Evolutionary conservation across 2,797 vertebrate species (phyloP), one percentile per base, ranked within the genome.

Genomic region (Nyctalus aviator): DNA sequence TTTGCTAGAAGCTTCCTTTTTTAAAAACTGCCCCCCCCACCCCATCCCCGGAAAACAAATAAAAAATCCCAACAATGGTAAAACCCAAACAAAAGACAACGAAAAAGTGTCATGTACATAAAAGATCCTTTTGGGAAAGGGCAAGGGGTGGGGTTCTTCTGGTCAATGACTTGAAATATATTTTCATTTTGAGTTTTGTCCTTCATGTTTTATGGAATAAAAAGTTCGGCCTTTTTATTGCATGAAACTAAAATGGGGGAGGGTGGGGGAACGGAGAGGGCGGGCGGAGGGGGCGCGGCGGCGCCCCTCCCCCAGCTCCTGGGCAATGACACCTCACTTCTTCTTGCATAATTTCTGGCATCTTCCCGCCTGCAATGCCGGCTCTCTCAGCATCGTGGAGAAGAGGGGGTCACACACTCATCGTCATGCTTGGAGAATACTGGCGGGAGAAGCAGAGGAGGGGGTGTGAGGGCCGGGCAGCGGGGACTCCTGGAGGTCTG

Each of bases 391-490:
- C 97, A 95, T 98, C 98, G 98, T 96, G 96, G 98, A 98, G 98
- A 97, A 98, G 98, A 98, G 98, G 97, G 92, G 94, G 98, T 99
- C 99, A 99, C 99, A 99, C 99, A 91, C 99, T 99, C 99, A 99
- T 99, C 98, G 99, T 99, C 99, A 99, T 99, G 98, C 99, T 99
- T 97, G 99, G 99, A 98, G 99, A 99, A 98, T 99, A 99, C 99
- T 99, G 44, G 44, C 1, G 96, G 97, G 89, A 98, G 91, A 98
- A 94, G 94, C 71, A 88, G 46, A 93, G 32, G 50, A 75, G 13
- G 25, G 41, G 18, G 41, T 0, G 8, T 68, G 73, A 90, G 86
- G 46, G 76, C 62, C 1, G 1, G 41, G 25, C 27, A 23, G 14
- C 0, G n/a, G 12, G 62, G 85, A 27, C 41, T 12, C 8, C 3